Percentiles rank a stretch among this genome's conserved stretches.
phyloP scores from a whole-genome alignment of 2,888 invertebrate genomes.

The Bellardia pandia region DNA sequence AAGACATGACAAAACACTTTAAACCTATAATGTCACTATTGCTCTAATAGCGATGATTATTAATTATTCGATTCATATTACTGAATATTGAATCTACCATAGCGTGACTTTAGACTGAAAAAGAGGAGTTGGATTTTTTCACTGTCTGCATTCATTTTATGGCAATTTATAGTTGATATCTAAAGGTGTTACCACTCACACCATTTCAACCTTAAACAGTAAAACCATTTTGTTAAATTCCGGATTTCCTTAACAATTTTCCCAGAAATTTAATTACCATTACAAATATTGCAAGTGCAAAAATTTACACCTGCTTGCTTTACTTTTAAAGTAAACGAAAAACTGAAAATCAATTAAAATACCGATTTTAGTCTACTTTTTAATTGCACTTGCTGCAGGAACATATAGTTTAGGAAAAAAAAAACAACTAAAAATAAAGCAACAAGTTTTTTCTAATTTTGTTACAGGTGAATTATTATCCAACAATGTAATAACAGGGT shows the following conservation, averaged over 20 bases:
- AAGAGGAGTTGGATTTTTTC: too few relatives aligned
- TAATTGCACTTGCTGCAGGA: background rate
- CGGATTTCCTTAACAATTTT: background rate
- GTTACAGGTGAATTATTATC: slow-evolving; percentile 64
- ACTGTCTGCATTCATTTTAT: too few relatives aligned
- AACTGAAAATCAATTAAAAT: slow-evolving; percentile 49
- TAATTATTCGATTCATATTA: too few relatives aligned
- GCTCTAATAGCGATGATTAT: too few relatives aligned
- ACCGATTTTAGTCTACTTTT: slow-evolving; percentile 17
- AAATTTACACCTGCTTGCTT: slow-evolving; percentile 20
- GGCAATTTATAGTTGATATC: background rate
- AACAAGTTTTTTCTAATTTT: background rate
- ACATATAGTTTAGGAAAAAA: slow-evolving; percentile 9
- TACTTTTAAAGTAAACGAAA: background rate
- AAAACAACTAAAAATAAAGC: background rate
- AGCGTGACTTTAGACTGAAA: too few relatives aligned
- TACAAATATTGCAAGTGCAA: slow-evolving; percentile 22
- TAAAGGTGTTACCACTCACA: background rate
- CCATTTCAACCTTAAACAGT: background rate
- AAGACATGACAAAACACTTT: too few relatives aligned
- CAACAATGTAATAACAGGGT: slow-evolving; percentile 51
- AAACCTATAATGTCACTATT: too few relatives aligned
- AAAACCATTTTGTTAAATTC: background rate
- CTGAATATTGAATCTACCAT: too few relatives aligned
- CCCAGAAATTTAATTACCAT: background rate